Base-by-base conservation (phyloP, 2,113 vertebrate genomes). In the Xiphophorus maculatus region DNA sequence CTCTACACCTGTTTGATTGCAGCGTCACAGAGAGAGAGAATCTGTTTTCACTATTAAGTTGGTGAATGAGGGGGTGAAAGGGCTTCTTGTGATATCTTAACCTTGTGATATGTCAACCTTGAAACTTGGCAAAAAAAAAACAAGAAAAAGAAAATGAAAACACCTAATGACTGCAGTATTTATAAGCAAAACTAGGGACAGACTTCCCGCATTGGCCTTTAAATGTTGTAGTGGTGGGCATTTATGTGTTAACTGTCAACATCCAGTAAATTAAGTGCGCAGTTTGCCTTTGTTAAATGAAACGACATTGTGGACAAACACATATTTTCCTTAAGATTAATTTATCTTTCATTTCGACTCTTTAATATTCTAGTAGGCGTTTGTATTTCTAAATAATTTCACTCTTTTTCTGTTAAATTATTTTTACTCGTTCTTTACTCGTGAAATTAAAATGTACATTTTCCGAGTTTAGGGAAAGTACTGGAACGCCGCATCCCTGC, bases 401-500 rank as follows among this genome's bases (percentile, higher is more conserved):
- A 48, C 17, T 19, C 44, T 5, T n/a, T 15, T 51, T 63, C 30
- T 33, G 35, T 35, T 63, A 25, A 11, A 37, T 37, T 25, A 13
- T 32, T 63, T 74, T 76, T 60, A 67, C 15, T 5, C 3, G 1
- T 1, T 37, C 1, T 17, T 28, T 28, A 28, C 28, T 28, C 28
- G 28, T 3, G 17, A 3, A 0, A 0, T 48, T 10, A 6, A 35
- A 6, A 27, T 30, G 4, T 54, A 0, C 0, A 4, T 8, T 79
- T 78, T 76, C 66, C 76, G 73, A 80, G 32, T n/a, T 79, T 61
- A 25, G 33, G 33, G 19, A 10, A 9, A 28, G 71, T 22, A 61
- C 75, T 1, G 82, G 74, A 89, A 89, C 19, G 73, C 68, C 1
- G 29, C 86, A 80, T 77, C 58, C 67, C 63, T 6, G 33, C 25